These are phyloP conservation scores for Bettongia penicillata DNA, from an alignment of 2,113 vertebrate genomes.

Conservation along the genomic window DNA sequence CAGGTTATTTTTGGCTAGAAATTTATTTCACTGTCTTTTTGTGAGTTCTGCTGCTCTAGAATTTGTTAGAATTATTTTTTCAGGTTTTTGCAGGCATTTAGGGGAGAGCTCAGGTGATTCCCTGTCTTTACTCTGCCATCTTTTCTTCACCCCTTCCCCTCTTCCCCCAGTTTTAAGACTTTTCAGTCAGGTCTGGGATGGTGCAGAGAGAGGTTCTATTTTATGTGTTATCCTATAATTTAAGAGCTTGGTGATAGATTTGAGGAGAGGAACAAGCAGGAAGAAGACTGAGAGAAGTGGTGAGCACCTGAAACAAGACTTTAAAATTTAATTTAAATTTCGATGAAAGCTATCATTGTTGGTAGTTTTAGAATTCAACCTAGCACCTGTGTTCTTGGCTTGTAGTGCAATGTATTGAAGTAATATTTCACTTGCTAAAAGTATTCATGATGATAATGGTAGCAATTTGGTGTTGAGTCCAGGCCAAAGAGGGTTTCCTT, in stretches of 20 bases:
- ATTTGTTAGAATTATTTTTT: no score
- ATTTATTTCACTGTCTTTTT: no score
- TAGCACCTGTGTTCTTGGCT: not conserved
- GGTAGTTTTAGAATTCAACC: not conserved
- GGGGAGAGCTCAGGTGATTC: no score
- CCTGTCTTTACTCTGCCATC: no score
- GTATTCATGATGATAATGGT: not conserved
- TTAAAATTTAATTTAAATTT: not conserved
- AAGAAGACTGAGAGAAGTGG: conserved; percentile 6
- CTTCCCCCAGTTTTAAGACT: not conserved
- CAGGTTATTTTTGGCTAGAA: no score
- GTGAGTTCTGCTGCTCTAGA: no score
- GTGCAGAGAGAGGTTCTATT: not conserved
- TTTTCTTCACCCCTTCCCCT: no score
- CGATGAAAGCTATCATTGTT: not conserved
- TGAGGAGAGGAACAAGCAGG: not conserved
- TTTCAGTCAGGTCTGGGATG: not conserved
- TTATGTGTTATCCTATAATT: conserved; percentile 4
- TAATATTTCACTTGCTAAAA: not conserved
- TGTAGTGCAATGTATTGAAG: not conserved
- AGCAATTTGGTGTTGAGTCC: not conserved
- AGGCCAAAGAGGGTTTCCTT: not conserved
- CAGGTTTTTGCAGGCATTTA: no score
- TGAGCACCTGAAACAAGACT: not conserved
- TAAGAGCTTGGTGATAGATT: not conserved